Evolutionary conservation across 2,113 vertebrate genomes (phyloP), one percentile per base, ranked within the genome.

Genomic region (Pica pica): DNA sequence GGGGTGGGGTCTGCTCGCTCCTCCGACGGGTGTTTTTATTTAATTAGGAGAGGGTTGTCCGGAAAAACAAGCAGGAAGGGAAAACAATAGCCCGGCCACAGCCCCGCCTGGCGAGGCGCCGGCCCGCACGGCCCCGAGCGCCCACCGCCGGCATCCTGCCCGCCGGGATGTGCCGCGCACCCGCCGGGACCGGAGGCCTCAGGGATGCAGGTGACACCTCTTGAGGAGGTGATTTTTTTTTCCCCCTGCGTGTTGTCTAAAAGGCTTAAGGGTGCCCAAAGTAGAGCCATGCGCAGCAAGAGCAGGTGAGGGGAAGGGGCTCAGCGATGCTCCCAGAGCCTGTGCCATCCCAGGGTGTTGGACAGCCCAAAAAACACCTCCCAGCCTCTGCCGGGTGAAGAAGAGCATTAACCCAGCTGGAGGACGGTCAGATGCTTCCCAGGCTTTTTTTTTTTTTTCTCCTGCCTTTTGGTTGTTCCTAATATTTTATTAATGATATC

Each of bases 11-110:
- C 80, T 1, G 33, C 61, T 82, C 21, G 4, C 56, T 77, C 44
- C 89, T 89, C 89, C 11, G 5, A 35, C 9, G 71, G 28, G 65
- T 87, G 89, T 87, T 93, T 92, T 94, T 56, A 61, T 95, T 96
- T 95, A 82, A 96, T 93, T 88, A 94, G 28, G 46, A 64, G 83
- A 95, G 88, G 84, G 46, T 64, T 79, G 53, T 94, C 95, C 93
- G 91, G 95, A 90, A 96, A 96, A 96, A 95, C 93, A 96, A 95
- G 93, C 96, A 97, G 95, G 95, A 97, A 97, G 93, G 78, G 89
- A 96, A 95, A 95, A 96, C 96, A 96, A 95, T 95, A 46, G 96
- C 73, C 64, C 73, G 23, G 89, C 80, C 42, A 12, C 92, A 94
- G 87, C 93, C 91, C 91, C 76, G 94, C 94, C 91, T 94, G 96